phyloP scores from a whole-genome alignment of 2,888 invertebrate genomes.

The Coenonympha glycerion region DNA sequence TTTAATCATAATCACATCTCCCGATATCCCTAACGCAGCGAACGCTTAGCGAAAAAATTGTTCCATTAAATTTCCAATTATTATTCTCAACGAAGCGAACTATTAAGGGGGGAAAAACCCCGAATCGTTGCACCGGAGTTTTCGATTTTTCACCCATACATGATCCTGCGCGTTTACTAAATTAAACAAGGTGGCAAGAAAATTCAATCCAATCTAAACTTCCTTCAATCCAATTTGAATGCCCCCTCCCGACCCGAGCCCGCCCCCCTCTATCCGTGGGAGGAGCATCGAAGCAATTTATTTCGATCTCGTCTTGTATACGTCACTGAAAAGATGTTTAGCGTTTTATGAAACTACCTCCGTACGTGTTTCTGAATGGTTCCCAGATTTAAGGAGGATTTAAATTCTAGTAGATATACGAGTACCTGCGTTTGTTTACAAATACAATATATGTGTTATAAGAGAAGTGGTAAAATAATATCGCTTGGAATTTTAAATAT shows the following conservation, averaged over 20 bases:
- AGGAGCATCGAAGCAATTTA: slow-evolving; percentile 41
- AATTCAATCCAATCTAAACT: slow-evolving; percentile 74
- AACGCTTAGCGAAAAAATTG: background rate
- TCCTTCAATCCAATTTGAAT: slow-evolving; percentile 73
- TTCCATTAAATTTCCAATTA: slow-evolving; percentile 18
- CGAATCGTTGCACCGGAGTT: slow-evolving; percentile 17
- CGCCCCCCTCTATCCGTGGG: slow-evolving; percentile 29
- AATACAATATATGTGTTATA: too few species aligned
- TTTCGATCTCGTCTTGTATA: slow-evolving; percentile 34
- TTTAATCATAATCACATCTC: background rate
- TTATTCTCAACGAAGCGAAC: slow-evolving; percentile 18
- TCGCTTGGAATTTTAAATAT: too few species aligned
- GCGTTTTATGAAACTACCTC: slow-evolving; percentile 21
- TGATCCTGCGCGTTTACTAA: slow-evolving; percentile 47
- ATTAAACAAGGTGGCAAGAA: slow-evolving; percentile 71
- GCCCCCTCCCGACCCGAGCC: slow-evolving; percentile 42
- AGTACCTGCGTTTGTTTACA: background rate
- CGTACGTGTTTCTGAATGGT: background rate
- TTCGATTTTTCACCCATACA: slow-evolving; percentile 24
- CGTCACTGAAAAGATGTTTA: slow-evolving; percentile 25
- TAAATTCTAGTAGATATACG: background rate
- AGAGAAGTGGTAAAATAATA: too few species aligned
- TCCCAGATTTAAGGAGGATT: background rate
- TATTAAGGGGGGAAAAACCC: slow-evolving; percentile 5
- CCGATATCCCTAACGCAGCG: background rate